Evolutionary conservation across 2,113 vertebrate species (phyloP).

Genomic region (Hemiscyllium ocellatum): DNA sequence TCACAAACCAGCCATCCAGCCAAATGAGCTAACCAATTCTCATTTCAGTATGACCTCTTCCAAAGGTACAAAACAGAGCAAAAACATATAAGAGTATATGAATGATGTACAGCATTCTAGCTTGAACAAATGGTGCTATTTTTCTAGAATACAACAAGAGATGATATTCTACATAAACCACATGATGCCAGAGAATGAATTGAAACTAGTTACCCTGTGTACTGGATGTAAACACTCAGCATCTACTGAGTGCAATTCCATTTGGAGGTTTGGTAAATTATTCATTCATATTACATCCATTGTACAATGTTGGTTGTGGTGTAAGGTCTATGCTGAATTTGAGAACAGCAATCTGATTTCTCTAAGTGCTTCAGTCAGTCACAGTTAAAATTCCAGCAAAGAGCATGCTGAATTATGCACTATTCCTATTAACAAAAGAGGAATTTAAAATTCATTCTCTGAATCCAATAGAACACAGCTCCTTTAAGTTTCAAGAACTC

Average conservation of each 20-base stretch:
- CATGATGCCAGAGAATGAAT: not conserved
- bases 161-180: not conserved
- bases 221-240: not conserved
- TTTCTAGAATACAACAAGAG: not conserved
- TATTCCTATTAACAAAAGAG: not conserved
- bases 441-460: not conserved
- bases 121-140: not conserved
- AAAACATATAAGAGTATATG: not conserved
- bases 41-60: not conserved
- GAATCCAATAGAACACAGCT: not conserved
- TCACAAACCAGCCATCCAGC: too few species aligned
- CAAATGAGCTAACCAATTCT: too few species aligned
- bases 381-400: not conserved
- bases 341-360: slow-evolving; percentile 6
- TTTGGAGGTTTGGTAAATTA: slow-evolving; percentile 18
- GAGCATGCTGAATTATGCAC: not conserved
- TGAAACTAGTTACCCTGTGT: not conserved
- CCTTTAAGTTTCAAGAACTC: not conserved
- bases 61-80: not conserved
- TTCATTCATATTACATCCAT: not conserved
- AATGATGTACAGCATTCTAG: not conserved
- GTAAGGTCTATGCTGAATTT: not conserved
- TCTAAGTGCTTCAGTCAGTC: not conserved
- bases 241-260: slow-evolving; percentile 14
- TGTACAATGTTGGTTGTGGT: not conserved